A percentile compares a stretch with the other conserved stretches of the same genome.
Conservation (phyloP, 1,140 invertebrate genomes). For the Planococcus citri region DNA sequence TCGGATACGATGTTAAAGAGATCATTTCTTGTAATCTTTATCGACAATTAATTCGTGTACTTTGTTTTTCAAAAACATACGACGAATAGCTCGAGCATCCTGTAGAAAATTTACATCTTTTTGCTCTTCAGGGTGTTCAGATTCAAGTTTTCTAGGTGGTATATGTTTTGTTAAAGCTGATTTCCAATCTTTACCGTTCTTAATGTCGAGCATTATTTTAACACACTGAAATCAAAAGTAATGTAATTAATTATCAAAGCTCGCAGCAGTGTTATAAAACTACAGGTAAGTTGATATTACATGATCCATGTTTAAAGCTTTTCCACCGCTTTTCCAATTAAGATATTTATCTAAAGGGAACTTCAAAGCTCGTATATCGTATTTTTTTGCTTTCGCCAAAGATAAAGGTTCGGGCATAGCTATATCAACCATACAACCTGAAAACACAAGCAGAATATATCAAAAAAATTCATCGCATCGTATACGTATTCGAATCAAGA, state of each 20-base stretch:
- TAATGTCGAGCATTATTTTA: conserved; percentile 23
- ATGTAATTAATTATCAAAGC: neutral
- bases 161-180: conserved; percentile 24
- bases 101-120: neutral
- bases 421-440: neutral
- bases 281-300: conserved; percentile 1
- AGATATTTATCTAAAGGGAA: conserved; percentile 67
- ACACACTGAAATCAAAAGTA: neutral
- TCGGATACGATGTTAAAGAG: no score
- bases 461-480: no score
- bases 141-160: conserved; percentile 24
- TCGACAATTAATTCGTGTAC: neutral
- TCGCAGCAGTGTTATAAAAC: no score
- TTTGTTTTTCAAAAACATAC: neutral
- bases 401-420: conserved; percentile 51
- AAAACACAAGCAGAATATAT: no score
- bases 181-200: conserved; percentile 23
- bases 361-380: conserved; percentile 61
- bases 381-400: conserved; percentile 71
- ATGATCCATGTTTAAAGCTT: conserved; percentile 63
- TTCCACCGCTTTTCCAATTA: conserved; percentile 57
- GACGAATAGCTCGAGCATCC: neutral
- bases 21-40: neutral
- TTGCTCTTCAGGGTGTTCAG: neutral
- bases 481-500: no score